Evolutionary conservation across 2,113 vertebrate species (phyloP), one percentile per base, ranked within the genome.

Genomic region (Nicator chloris): DNA sequence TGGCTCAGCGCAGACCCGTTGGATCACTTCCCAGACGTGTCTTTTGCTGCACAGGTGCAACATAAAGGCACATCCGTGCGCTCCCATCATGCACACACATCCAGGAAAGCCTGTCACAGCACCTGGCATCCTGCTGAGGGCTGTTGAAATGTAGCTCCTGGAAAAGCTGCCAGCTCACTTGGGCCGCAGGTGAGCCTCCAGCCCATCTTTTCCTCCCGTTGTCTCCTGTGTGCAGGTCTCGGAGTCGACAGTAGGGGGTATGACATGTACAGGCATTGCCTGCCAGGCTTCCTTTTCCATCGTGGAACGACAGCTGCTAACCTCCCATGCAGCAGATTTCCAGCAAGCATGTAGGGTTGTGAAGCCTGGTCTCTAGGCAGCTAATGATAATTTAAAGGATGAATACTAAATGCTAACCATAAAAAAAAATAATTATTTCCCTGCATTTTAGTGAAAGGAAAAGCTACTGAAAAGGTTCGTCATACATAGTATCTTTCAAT

Each of bases 71-170:
- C 3, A 2, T 11, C 33, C 27, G 0, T 6, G 10, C 9, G 3
- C 5, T 6, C n/a, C n/a, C n/a, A n/a, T n/a, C 0, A 0, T 6
- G 2, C 11, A 5, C 21, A 3, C 37, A 23, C 13, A 6, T 6
- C 40, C 80, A 59, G 50, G 50, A 39, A 35, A 70, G 44, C 37
- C 50, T 31, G 35, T 15, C 40, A n/a, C n/a, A 31, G 82, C 56
- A 5, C 31, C 42, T 40, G 37, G 60, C 31, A 63, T 8, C 27
- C 69, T 53, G n/a, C 56, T 71, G 56, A 68, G 56, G 26, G 14
- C 19, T 78, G 70, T 2, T 60, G 28, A n/a, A 6, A 26, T 11
- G 11, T 13, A 6, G 60, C 35, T 95, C 42, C 66, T 60, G 39
- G n/a, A 85, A 89, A 66, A 31, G 22, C 49, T 66, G 19, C 30